Evolutionary conservation across 2,888 invertebrate genomes (phyloP), one percentile per base, ranked within the genome.

Genomic region (Suillia variegata): DNA sequence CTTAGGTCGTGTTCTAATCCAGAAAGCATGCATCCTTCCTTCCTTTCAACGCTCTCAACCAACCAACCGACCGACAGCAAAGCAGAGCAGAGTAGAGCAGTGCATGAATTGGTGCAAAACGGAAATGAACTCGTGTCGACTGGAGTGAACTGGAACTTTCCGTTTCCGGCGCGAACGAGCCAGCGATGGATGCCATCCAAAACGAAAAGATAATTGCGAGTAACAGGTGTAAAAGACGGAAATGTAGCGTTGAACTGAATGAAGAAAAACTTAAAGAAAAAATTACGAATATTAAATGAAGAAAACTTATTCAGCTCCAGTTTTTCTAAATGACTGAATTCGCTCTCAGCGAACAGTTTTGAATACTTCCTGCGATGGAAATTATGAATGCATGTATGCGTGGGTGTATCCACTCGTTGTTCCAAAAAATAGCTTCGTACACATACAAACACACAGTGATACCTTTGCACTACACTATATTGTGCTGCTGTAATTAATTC

Each of bases 21-120:
- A 68, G 6, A 38, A 73, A 73, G 74, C 73, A 77, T 75, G 74
- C 71, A 76, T 78, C 74, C 76, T 70, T 73, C 73, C 70, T n/a
- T n/a, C n/a, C n/a, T n/a, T n/a, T n/a, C n/a, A n/a, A n/a, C n/a
- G n/a, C n/a, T n/a, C n/a, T n/a, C n/a, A n/a, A n/a, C n/a, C n/a
- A n/a, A n/a, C n/a, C n/a, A n/a, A n/a, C n/a, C n/a, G n/a, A n/a
- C n/a, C n/a, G n/a, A n/a, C n/a, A n/a, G n/a, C n/a, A n/a, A n/a
- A n/a, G n/a, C n/a, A n/a, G n/a, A n/a, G n/a, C n/a, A n/a, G 68
- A 70, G 67, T 66, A 71, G 68, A 53, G 58, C 38, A 61, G 60
- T 56, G 21, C 10, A 48, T 52, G 62, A 66, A 63, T 55, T 62
- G 58, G 58, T 56, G 62, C 62, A 31, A 47, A 58, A 54, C 67